Base-by-base conservation (phyloP, 2,113 vertebrate species). In the Cavia aperea region DNA sequence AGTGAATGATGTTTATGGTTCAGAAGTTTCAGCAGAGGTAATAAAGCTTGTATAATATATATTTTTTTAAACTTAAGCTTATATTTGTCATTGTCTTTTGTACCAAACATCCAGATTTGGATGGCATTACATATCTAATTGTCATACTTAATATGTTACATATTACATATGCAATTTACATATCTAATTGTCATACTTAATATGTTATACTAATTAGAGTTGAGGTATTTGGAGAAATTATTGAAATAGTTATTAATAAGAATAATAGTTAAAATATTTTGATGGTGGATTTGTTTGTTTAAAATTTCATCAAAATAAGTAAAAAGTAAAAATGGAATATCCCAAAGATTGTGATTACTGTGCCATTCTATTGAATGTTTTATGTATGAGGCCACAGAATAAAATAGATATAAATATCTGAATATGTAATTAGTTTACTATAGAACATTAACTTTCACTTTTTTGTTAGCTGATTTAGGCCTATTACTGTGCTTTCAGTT, bases 61-160 rank as follows among this genome's bases (percentile, higher is more conserved):
- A 54, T 68, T 92, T 82, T 95, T 60, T 56, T 13, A 43, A 95
- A 70, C 68, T 92, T 78, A 81, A 93, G 36, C 39, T 90, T 95
- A 49, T 84, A 84, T 81, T 92, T 96, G 92, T 93, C 51, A 70
- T 79, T 90, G 58, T 84, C 31, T 94, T 88, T 96, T 94, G 33
- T 92, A 78, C 23, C 36, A 49, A 65, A 62, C 7, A 79, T 91
- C 63, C 39, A 81, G 29, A 88, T 81, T 63, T 93, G 87, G 26
- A 72, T 86, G 63, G 75, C 81, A 43, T 96, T 54, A 68, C 66
- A 84, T 86, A 84, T 90, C 33, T 73, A 79, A 31, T n/a, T 60
- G 31, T 89, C 24, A 81, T 88, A 85, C 58, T 95, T 94, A 84
- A 81, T 86, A 43, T 36, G 49, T 93, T 94, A 83, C 39, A 39